These are phyloP conservation scores for Lasioglossum vierecki DNA, from an alignment of 2,888 invertebrate genomes.

Conservation along the genomic window DNA sequence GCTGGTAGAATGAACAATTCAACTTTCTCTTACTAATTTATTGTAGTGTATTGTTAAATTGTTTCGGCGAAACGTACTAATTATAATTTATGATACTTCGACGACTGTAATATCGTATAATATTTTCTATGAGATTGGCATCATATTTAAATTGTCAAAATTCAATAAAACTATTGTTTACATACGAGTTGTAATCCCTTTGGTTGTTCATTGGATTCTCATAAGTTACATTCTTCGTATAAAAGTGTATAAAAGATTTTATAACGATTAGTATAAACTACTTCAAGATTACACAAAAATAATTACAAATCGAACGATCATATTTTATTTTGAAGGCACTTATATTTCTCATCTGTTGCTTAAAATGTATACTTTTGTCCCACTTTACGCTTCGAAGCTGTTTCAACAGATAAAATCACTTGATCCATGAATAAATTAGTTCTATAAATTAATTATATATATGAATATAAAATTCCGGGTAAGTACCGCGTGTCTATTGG, in stretches of 20 bases:
- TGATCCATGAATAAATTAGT: slow-evolving; percentile 35
- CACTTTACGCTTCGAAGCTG: slow-evolving; percentile 6
- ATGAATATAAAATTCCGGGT: slow-evolving; percentile 46
- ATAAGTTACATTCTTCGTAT: slow-evolving; percentile 27
- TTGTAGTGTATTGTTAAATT: slow-evolving; percentile 47
- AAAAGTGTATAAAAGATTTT: slow-evolving; percentile 36
- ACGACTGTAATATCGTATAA: slow-evolving; percentile 57
- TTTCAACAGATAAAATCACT: slow-evolving; percentile 5
- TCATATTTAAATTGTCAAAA: slow-evolving; percentile 56
- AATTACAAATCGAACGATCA: slow-evolving; percentile 23
- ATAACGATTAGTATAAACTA: slow-evolving; percentile 30
- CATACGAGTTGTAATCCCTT: slow-evolving; percentile 32
- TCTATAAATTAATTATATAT: slow-evolving; percentile 39
- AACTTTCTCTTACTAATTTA: slow-evolving; percentile 68
- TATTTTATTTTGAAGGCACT: slow-evolving; percentile 35
- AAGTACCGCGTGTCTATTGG: slow-evolving; percentile 24
- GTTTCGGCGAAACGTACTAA: slow-evolving; percentile 37
- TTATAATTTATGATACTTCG: slow-evolving; percentile 58
- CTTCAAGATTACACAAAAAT: slow-evolving; percentile 3
- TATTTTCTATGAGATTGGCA: slow-evolving; percentile 52
- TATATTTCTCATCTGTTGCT: neutral
- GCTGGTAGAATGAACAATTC: slow-evolving; percentile 46
- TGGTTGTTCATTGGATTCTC: slow-evolving; percentile 8
- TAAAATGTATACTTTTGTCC: slow-evolving; percentile 18
- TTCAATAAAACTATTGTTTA: slow-evolving; percentile 66